A percentile compares a stretch with the other conserved stretches of the same genome.
These are phyloP conservation scores for Cebus imitator DNA, from an alignment of 2,113 vertebrate genomes.

Conservation along the genomic window DNA sequence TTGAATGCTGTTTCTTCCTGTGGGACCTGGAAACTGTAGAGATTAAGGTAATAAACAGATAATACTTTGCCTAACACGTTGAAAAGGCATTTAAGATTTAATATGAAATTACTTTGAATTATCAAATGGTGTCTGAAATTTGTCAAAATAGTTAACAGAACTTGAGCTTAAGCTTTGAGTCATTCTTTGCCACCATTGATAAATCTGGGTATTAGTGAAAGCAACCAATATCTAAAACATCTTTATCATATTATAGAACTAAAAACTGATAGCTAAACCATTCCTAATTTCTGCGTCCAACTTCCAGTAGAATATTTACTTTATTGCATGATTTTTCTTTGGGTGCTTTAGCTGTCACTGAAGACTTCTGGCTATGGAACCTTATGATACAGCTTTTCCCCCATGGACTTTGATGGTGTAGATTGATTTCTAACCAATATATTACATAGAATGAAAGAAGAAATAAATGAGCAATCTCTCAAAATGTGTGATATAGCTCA, in stretches of 20 bases:
- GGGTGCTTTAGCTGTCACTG: not conserved
- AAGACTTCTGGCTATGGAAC: not conserved
- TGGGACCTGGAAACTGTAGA: not conserved
- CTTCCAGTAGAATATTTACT: not conserved
- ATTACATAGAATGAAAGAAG: not conserved
- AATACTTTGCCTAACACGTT: not conserved
- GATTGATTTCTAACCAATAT: conserved; percentile 26
- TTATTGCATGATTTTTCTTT: not conserved
- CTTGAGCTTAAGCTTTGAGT: not conserved
- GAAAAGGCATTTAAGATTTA: not conserved
- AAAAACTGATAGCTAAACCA: not conserved
- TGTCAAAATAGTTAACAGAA: not conserved
- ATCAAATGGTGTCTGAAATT: not conserved
- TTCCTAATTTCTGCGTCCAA: not conserved
- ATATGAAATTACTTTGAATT: not conserved
- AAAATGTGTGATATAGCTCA: not conserved
- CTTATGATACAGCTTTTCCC: not conserved
- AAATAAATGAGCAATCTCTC: conserved; percentile 15
- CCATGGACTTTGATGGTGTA: not conserved
- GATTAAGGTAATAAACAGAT: not conserved
- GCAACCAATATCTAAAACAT: not conserved
- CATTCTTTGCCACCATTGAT: not conserved
- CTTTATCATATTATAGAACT: not conserved
- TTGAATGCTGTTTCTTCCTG: not conserved
- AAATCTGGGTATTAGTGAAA: conserved; percentile 18